phyloP scores from a whole-genome alignment of 2,888 invertebrate species.

The Andrena bucephala region DNA sequence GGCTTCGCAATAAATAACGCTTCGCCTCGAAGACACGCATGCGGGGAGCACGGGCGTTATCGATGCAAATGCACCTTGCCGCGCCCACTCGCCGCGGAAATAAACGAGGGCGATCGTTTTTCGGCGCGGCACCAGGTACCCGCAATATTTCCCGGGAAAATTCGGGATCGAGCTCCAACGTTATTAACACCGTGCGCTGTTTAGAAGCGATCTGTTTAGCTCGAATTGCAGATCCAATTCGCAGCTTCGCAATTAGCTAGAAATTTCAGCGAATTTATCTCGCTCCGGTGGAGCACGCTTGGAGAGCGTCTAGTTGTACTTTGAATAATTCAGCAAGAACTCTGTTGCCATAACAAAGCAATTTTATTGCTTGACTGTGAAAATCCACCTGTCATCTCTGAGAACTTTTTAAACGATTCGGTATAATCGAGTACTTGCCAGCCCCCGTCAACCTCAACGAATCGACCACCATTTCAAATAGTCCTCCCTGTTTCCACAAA shows the following conservation, averaged over 20 bases:
- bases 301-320: too few species aligned
- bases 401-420: neutral
- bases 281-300: too few species aligned
- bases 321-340: too few species aligned
- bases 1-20: slow-evolving; percentile 69
- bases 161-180: slow-evolving; percentile 7
- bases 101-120: slow-evolving; percentile 62
- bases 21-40: slow-evolving; percentile 69
- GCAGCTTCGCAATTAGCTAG: slow-evolving; percentile 9
- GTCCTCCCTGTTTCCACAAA: slow-evolving; percentile 13
- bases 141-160: slow-evolving; percentile 17
- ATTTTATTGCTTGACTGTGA: too few species aligned
- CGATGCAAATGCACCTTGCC: slow-evolving; percentile 74
- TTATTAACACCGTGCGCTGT: neutral
- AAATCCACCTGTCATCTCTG: neutral
- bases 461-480: slow-evolving; percentile 9
- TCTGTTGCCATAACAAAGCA: too few species aligned
- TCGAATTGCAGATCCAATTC: neutral
- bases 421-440: neutral
- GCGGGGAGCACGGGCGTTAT: slow-evolving; percentile 61
- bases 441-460: neutral
- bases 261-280: slow-evolving; percentile 7
- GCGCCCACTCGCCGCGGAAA: slow-evolving; percentile 61
- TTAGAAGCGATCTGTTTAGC: neutral
- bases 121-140: slow-evolving; percentile 17